Percentiles rank a stretch among this genome's conserved stretches.
phyloP scores from a whole-genome alignment of 2,888 invertebrate species.

The Hypomecis atomaria region DNA sequence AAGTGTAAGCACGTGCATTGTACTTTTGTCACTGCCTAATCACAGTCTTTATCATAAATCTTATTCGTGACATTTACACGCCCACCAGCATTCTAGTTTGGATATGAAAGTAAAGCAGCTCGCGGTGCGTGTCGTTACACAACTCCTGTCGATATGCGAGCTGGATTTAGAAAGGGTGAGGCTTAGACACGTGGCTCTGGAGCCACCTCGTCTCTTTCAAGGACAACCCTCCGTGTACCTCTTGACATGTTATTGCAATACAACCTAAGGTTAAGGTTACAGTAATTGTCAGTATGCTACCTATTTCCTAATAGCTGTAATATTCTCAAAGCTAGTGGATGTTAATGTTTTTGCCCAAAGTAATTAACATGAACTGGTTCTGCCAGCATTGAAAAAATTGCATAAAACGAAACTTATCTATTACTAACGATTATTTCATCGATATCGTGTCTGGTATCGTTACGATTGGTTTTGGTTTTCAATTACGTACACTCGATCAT shows the following conservation, averaged over 20 bases:
- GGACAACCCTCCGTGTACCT: conserved; percentile 3
- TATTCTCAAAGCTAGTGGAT: background rate
- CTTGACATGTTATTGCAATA: background rate
- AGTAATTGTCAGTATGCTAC: background rate
- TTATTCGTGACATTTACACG: conserved; percentile 72
- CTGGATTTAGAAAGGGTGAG: conserved; percentile 51
- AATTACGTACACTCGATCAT: conserved; percentile 47
- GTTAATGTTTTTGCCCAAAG: conserved; percentile 12
- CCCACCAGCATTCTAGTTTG: conserved; percentile 63
- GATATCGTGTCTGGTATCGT: conserved; percentile 58
- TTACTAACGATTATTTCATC: conserved; percentile 63
- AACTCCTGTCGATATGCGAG: conserved; percentile 51
- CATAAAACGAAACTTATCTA: conserved; percentile 53
- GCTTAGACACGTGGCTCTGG: conserved; percentile 17
- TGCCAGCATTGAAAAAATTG: conserved; percentile 42
- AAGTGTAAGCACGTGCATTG: conserved; percentile 73
- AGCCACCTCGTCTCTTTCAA: conserved; percentile 31
- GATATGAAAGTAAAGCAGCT: conserved; percentile 67
- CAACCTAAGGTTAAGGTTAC: too few relatives aligned
- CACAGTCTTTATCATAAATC: conserved; percentile 72
- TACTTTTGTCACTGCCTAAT: conserved; percentile 77
- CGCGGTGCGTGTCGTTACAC: conserved; percentile 58
- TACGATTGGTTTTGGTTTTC: conserved; percentile 63
- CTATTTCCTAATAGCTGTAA: background rate
- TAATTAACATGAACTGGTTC: conserved; percentile 34